A percentile compares a stretch with the other conserved stretches of the same genome.
These are phyloP conservation scores for Popillia japonica DNA, from an alignment of 1,140 invertebrate species.

Conservation along the genomic window DNA sequence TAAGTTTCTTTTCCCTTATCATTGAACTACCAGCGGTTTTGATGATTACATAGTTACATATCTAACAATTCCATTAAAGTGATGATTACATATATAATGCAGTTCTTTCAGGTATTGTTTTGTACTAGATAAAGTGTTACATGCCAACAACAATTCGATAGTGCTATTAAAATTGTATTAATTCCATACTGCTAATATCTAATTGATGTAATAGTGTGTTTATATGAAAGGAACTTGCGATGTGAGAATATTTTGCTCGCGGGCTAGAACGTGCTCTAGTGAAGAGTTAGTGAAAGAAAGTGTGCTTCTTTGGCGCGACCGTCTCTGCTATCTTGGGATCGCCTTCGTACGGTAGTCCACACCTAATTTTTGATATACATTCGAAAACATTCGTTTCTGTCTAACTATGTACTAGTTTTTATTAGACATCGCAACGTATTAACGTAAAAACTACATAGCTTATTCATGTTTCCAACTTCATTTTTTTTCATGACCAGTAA, in stretches of 20 bases:
- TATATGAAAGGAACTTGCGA: slow-evolving; percentile 17
- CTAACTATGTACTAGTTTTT: neutral
- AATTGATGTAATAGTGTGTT: neutral
- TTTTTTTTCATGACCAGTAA: too few relatives aligned
- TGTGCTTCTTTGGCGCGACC: neutral
- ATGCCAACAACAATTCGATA: too few relatives aligned
- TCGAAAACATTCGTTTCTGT: neutral
- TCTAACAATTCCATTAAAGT: too few relatives aligned
- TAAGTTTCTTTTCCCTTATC: too few relatives aligned
- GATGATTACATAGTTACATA: too few relatives aligned
- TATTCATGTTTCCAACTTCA: too few relatives aligned
- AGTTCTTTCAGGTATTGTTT: too few relatives aligned
- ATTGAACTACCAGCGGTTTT: too few relatives aligned
- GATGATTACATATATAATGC: too few relatives aligned
- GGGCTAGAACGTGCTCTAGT: slow-evolving; percentile 16
- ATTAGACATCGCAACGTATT: neutral
- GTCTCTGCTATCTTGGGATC: neutral
- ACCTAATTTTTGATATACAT: neutral
- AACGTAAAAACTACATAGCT: neutral
- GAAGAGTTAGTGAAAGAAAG: slow-evolving; percentile 24
- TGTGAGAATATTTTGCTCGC: slow-evolving; percentile 21
- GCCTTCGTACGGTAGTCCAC: neutral
- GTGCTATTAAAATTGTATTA: neutral
- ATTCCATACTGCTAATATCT: neutral
- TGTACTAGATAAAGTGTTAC: too few relatives aligned